Base-by-base conservation (phyloP, 2,797 vertebrate species). In the Gadopsis bispinosus region DNA sequence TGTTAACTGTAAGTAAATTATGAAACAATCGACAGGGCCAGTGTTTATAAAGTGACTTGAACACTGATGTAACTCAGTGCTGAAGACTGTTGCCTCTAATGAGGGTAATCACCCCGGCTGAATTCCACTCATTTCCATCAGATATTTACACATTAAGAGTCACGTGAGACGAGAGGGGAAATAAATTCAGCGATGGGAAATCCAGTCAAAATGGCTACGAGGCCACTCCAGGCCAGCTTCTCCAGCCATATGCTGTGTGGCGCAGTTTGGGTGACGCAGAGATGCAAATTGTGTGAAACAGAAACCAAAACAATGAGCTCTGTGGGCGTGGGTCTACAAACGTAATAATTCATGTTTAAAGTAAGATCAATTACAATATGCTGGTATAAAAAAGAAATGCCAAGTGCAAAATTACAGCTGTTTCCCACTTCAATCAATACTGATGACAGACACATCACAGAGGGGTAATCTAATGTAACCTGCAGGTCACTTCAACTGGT, bases 111-210 rank as follows among this genome's bases (percentile, higher is more conserved):
- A 64, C 26, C 66, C 22, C 6, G 1, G 67, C 62, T 67, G 67
- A 85, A 70, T 77, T 62, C 56, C 56, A n/a, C 78, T 77, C 29
- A 60, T 74, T 71, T 72, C 62, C 73, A 71, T 84, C 72, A 56
- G 75, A 78, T 85, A 75, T 87, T 88, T 81, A 76, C 60, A 80
- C 62, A 77, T 81, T 62, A 70, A 39, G 59, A 72, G 59, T 72
- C 77, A 75, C 69, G 73, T 13, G 63, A 73, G 82, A 69, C 2
- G 22, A 19, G 54, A 37, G 65, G 47, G 53, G 54, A 48, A 71
- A 80, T 79, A 48, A 26, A 81, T 69, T 41, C 43, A 33, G 35
- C 19, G 51, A 78, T 47, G 66, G 62, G 61, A 64, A 77, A 79
- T 59, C 20, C 11, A 69, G 75, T 67, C 41, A 76, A 74, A 77